A percentile compares a stretch with the other conserved stretches of the same genome.
Evolutionary conservation across 64 coral and sea anemone genomes (phyloP).

Genomic region (Pocillopora verrucosa): DNA sequence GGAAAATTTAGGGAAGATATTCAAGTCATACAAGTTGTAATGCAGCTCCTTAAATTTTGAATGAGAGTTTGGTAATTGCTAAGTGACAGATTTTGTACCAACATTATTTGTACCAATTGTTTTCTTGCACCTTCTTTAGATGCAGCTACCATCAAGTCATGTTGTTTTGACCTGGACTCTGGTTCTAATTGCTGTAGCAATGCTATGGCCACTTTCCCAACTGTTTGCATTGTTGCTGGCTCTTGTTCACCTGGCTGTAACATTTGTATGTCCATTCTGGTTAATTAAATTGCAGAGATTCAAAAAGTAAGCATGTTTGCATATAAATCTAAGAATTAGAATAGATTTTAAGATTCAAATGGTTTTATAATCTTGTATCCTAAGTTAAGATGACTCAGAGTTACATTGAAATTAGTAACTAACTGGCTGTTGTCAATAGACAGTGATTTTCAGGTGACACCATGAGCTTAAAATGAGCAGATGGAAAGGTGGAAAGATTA

Average conservation of each 20-base stretch:
- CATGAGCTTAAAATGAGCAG: too few relatives aligned
- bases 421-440: too few relatives aligned
- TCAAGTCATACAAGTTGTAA: too few relatives aligned
- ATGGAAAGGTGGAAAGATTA: too few relatives aligned
- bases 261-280: conserved; percentile 87
- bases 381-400: not conserved
- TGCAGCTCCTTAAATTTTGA: too few relatives aligned
- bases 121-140: conserved; percentile 16
- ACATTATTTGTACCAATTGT: not conserved
- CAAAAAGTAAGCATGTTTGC: conserved; percentile 77
- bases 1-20: too few relatives aligned
- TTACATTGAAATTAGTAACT: too few relatives aligned
- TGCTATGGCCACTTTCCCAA: conserved; percentile 72
- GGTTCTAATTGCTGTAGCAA: conserved; percentile 48
- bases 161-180: conserved; percentile 68
- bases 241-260: conserved; percentile 71
- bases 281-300: conserved; percentile 76
- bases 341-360: not conserved
- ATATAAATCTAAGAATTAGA: too few relatives aligned
- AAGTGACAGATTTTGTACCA: too few relatives aligned
- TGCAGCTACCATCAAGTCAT: conserved; percentile 38
- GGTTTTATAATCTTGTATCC: not conserved
- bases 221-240: conserved; percentile 66
- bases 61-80: not conserved
- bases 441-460: too few relatives aligned